These are phyloP conservation scores for Sycobia sp. DNA, from an alignment of 1,140 invertebrate species.

Conservation along the genomic window DNA sequence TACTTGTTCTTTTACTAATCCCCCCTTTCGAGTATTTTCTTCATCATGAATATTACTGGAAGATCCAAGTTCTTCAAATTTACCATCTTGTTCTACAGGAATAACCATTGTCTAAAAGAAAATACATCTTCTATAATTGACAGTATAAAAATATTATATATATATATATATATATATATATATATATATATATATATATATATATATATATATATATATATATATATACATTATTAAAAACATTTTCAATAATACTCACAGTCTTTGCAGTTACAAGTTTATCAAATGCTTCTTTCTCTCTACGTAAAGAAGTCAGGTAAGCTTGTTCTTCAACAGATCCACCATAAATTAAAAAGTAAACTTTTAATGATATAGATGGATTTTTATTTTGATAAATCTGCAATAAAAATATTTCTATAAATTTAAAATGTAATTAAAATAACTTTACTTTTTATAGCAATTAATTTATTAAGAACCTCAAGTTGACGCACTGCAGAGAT, in stretches of 20 bases:
- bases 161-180: not conserved
- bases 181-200: not conserved
- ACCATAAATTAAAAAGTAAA: constrained; percentile 90
- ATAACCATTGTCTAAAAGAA: constrained; percentile 84
- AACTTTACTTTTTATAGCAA: not conserved
- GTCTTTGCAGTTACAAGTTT: constrained; percentile 88
- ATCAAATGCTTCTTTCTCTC: constrained; percentile 95
- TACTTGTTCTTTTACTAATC: constrained; percentile 41
- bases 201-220: constrained; percentile 5
- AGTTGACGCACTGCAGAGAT: constrained; percentile 86
- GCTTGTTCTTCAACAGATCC: constrained; percentile 94
- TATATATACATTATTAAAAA: too few species aligned
- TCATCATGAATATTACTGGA: constrained; percentile 53
- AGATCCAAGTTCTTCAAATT: constrained; percentile 72
- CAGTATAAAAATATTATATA: constrained; percentile 7
- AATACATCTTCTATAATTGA: too few species aligned
- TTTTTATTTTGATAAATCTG: constrained; percentile 74
- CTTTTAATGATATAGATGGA: constrained; percentile 66
- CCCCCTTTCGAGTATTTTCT: constrained; percentile 71
- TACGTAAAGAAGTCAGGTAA: constrained; percentile 85
- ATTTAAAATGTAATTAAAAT: constrained; percentile 13
- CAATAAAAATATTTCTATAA: constrained; percentile 14
- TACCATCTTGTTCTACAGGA: constrained; percentile 88
- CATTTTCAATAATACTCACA: constrained; percentile 63
- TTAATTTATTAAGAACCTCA: constrained; percentile 66